Conservation (phyloP, 2,113 vertebrate species). For the Eulemur macaco region DNA sequence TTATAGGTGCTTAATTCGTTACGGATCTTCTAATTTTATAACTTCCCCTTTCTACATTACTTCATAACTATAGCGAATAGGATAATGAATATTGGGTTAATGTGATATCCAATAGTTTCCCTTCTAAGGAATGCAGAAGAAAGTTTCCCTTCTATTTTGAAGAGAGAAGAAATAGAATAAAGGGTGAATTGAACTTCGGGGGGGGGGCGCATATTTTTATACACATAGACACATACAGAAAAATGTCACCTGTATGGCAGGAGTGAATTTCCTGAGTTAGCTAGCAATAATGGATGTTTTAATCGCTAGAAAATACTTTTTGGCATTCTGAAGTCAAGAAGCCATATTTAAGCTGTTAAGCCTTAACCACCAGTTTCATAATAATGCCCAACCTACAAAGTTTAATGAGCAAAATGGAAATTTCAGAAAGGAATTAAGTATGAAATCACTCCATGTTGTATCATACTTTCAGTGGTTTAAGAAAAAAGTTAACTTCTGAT, state of each 20-base stretch:
- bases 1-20: not conserved
- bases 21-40: not conserved
- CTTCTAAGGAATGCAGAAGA: not conserved
- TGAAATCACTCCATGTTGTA: not conserved
- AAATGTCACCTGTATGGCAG: not conserved
- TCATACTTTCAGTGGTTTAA: not conserved
- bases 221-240: not conserved
- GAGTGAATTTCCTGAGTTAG: not conserved
- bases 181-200: not conserved
- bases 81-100: not conserved
- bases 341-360: not conserved
- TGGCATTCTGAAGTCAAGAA: not conserved
- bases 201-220: not conserved
- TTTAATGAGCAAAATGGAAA: constrained; percentile 1
- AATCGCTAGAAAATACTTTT: not conserved
- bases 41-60: not conserved
- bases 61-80: not conserved
- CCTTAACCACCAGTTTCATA: not conserved
- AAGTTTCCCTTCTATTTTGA: not conserved
- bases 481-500: not conserved
- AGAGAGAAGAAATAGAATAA: constrained; percentile 15
- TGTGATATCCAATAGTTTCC: not conserved
- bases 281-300: not conserved
- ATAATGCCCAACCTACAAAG: not conserved
- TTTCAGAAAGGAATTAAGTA: not conserved